phyloP scores from a whole-genome alignment of 92 coral and sea anemone species.

The Phymanthus crucifer region DNA sequence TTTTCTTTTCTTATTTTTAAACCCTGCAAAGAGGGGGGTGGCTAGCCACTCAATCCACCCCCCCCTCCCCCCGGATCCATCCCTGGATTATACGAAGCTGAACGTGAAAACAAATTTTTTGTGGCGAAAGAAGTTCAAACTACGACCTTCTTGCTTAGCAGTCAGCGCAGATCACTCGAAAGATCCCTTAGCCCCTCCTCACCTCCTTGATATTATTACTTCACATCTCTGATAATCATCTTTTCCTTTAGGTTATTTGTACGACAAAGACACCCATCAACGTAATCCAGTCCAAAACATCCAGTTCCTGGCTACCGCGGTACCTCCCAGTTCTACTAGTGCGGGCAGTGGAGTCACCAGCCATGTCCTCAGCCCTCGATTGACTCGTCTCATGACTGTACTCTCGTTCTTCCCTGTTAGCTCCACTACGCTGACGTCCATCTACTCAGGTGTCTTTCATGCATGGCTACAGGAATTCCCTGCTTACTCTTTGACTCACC shows the following conservation, averaged over 20 bases:
- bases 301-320: slow-evolving; percentile 87
- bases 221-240: too few relatives aligned
- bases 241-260: slow-evolving; percentile 64
- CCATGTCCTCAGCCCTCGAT: slow-evolving; percentile 79
- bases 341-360: slow-evolving; percentile 87
- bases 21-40: too few relatives aligned
- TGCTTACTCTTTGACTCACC: slow-evolving; percentile 91
- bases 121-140: too few relatives aligned
- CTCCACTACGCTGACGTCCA: slow-evolving; percentile 69
- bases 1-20: too few relatives aligned
- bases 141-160: too few relatives aligned
- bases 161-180: too few relatives aligned
- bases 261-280: slow-evolving; percentile 77
- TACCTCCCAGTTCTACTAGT: slow-evolving; percentile 79
- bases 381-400: slow-evolving; percentile 89
- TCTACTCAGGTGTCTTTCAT: slow-evolving; percentile 72
- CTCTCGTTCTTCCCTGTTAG: slow-evolving; percentile 79
- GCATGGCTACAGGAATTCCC: slow-evolving; percentile 98
- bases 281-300: slow-evolving; percentile 68
- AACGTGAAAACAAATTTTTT: too few relatives aligned
- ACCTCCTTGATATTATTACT: not conserved
- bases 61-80: too few relatives aligned
- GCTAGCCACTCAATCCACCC: too few relatives aligned
- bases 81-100: too few relatives aligned
- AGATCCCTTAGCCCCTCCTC: not conserved